phyloP scores from a whole-genome alignment of 2,113 vertebrate species.

The chimpanzee (Pan troglodytes) region DNA sequence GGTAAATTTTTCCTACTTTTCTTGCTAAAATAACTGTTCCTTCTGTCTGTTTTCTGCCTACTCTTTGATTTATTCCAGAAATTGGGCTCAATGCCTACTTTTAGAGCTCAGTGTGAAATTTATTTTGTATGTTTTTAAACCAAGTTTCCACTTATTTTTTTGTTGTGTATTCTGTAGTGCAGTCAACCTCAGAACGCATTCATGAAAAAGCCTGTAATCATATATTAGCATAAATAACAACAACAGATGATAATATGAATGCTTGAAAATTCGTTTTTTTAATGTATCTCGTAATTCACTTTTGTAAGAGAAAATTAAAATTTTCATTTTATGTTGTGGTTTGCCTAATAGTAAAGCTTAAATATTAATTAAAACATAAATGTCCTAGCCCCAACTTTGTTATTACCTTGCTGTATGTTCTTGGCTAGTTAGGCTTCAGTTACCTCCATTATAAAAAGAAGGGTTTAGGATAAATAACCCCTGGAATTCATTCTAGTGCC shows the following conservation, averaged over 20 bases:
- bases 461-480: background rate
- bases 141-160: constrained; percentile 36
- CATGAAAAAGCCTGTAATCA: background rate
- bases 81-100: constrained; percentile 49
- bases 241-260: background rate
- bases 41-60: constrained; percentile 68
- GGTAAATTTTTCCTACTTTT: constrained; percentile 63
- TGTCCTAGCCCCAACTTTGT: background rate
- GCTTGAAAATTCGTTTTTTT: background rate
- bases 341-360: background rate
- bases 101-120: constrained; percentile 57
- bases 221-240: constrained; percentile 22
- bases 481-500: background rate
- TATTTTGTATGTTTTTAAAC: constrained; percentile 66
- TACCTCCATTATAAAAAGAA: background rate
- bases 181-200: background rate
- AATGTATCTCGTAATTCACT: background rate
- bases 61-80: constrained; percentile 69
- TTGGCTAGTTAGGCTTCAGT: background rate
- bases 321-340: background rate
- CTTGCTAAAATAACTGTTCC: constrained; percentile 67
- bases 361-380: background rate
- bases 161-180: background rate
- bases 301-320: background rate
- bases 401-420: background rate